Evolutionary conservation across 2,888 invertebrate genomes (phyloP).

Genomic region (Diarsia mendica): DNA sequence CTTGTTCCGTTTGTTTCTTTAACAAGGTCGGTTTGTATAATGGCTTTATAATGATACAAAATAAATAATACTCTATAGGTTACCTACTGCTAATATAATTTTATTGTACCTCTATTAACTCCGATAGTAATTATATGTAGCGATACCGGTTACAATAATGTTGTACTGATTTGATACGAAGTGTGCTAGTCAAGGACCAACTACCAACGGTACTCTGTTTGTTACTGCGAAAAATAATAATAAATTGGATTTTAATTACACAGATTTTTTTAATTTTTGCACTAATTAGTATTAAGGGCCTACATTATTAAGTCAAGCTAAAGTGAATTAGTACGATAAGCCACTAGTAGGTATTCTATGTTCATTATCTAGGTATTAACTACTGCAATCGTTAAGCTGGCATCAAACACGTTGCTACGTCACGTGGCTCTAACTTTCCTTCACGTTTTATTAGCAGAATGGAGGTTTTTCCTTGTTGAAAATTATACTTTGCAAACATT

Average conservation of each 20-base stretch:
- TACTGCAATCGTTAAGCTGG: slow-evolving; percentile 12
- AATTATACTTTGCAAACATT: not conserved
- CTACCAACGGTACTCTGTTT: not conserved
- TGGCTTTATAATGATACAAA: not conserved
- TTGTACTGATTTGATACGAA: not conserved
- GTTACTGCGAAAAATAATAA: not conserved
- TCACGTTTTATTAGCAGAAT: slow-evolving; percentile 8
- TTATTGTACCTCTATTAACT: slow-evolving; percentile 3
- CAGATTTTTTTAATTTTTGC: not conserved
- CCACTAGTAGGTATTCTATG: not conserved
- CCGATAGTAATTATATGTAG: not conserved
- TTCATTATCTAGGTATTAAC: not conserved
- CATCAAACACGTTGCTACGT: slow-evolving; percentile 13
- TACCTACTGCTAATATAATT: not conserved
- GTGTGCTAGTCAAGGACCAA: not conserved
- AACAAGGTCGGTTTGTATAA: slow-evolving; percentile 25
- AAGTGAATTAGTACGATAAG: not conserved
- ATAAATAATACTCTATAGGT: not conserved
- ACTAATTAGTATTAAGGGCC: not conserved
- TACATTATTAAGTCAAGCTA: not conserved
- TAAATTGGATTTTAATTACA: not conserved
- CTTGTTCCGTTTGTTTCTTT: slow-evolving; percentile 47
- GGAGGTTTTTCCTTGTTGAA: slow-evolving; percentile 11
- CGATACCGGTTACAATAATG: not conserved
- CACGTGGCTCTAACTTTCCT: slow-evolving; percentile 9